Base-by-base conservation (phyloP, 2,113 vertebrate species). In the Oreochromis niloticus region DNA sequence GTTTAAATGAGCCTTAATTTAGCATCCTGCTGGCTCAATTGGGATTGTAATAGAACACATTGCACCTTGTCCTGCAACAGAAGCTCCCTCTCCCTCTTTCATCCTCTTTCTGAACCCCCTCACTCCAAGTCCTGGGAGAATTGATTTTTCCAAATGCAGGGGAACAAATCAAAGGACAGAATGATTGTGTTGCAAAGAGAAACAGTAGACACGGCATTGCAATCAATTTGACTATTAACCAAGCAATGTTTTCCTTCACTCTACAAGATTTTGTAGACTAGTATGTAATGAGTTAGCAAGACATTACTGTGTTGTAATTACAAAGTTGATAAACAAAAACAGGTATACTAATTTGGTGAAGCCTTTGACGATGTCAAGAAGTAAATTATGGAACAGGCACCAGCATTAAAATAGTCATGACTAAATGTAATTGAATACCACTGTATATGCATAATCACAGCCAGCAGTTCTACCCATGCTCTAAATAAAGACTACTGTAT, bases 141-240 rank as follows among this genome's bases (percentile, higher is more conserved):
- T 96, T 92, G 94, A 96, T 96, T 96, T 94, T 95, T 94, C 87
- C 87, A 95, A 93, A 93, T 80, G 85, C 87, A 81, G 85, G 90
- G 86, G 92, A 94, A 93, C 92, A 94, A 95, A 94, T 92, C 87
- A 92, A 95, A 95, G 93, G 91, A 93, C 93, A 88, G 83, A 94
- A 92, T 92, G 86, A 94, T 93, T 92, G 91, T 92, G 75, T 88
- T 94, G 88, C 91, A 88, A 39, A 89, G 91, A 93, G 84, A 94
- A 95, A 94, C 75, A 75, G 87, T 34, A 93, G 85, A 92, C 90
- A 87, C 91, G 82, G 89, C 89, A 84, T 41, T 87, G 89, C 55
- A 95, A 95, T 96, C 93, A 93, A 95, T 95, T 94, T 85, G 84
- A 91, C 92, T 92, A 94, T 94, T 94, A 95, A 93, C 89, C 91